A percentile compares a stretch with the other conserved stretches of the same genome.
Conservation (phyloP, 1,140 invertebrate species). For the Drosophila paulistorum region DNA sequence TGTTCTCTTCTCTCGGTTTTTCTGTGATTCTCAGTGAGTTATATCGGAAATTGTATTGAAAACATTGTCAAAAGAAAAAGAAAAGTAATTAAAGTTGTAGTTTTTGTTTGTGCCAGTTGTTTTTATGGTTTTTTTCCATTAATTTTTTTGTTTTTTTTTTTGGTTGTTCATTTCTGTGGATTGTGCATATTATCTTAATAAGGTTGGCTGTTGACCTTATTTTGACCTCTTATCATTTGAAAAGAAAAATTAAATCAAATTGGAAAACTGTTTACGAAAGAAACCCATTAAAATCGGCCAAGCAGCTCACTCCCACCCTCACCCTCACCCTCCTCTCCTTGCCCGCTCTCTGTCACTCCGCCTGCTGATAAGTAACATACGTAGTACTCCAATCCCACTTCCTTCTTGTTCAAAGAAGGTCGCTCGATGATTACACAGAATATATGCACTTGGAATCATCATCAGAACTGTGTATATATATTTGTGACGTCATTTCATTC, state of each 20-base stretch:
- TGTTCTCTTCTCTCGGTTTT: slow-evolving; percentile 31
- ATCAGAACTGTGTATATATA: background rate
- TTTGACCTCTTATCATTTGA: slow-evolving; percentile 37
- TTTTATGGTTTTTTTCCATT: slow-evolving; percentile 8
- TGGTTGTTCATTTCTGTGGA: background rate
- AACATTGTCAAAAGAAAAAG: too few relatives aligned
- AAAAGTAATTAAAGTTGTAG: background rate
- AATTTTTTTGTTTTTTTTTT: background rate
- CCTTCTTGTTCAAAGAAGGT: slow-evolving; percentile 8
- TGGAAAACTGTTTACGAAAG: slow-evolving; percentile 31
- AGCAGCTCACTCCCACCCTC: slow-evolving; percentile 2
- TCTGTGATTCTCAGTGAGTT: background rate
- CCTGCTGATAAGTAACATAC: slow-evolving; percentile 13
- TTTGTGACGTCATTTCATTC: background rate
- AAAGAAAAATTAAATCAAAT: slow-evolving; percentile 58
- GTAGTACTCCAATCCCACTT: background rate
- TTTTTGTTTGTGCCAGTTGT: slow-evolving; percentile 29
- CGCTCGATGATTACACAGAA: slow-evolving; percentile 1
- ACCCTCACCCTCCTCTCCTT: background rate
- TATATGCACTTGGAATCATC: background rate
- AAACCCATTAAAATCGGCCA: slow-evolving; percentile 48
- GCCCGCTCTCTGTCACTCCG: too few relatives aligned
- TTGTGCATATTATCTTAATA: slow-evolving; percentile 9
- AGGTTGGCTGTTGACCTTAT: slow-evolving; percentile 15
- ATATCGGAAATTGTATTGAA: too few relatives aligned